Evolutionary conservation across 2,888 invertebrate species (phyloP), one percentile per base, ranked within the genome.

Genomic region (Acanthosepion lycidas): DNA sequence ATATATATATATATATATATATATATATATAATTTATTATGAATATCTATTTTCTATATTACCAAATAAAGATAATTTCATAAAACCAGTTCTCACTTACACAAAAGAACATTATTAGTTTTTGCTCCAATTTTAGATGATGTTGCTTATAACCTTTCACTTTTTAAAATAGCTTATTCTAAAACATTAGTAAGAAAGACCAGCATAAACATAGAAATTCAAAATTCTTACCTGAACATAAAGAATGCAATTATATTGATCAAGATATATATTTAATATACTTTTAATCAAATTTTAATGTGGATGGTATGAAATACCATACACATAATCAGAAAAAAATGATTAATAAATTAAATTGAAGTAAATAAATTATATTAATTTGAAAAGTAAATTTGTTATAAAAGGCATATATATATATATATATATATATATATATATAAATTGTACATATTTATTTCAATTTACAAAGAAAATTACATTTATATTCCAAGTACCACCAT

Each of bases 191-290:
- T n/a, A 78, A 78, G 33, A 33, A 78, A 78, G 78, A n/a, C n/a
- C n/a, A n/a, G 78, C 78, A 78, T 78, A n/a, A n/a, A 78, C n/a
- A 78, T 78, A 78, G 78, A n/a, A 78, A 78, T 78, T 78, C 78
- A 78, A 78, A n/a, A 5, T 78, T 78, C 78, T 78, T 78, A 78
- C 78, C 78, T 78, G 78, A 33, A 78, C 78, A 78, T 78, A 33
- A 78, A 78, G 78, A n/a, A 78, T 78, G 33, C 78, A 78, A n/a
- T 78, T n/a, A 33, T 78, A 55, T 55, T 55, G 55, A 55, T 55
- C 55, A 55, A 55, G 55, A 55, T 78, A 78, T 78, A 78, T 28
- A 78, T 78, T 78, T 78, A 78, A 78, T 78, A 78, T 78, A 78
- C 8, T n/a, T 78, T 78, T 9, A 33, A 78, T 78, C n/a, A 78